Evolutionary conservation across 2,113 vertebrate genomes (phyloP).

Genomic region (Tringa solitaria): DNA sequence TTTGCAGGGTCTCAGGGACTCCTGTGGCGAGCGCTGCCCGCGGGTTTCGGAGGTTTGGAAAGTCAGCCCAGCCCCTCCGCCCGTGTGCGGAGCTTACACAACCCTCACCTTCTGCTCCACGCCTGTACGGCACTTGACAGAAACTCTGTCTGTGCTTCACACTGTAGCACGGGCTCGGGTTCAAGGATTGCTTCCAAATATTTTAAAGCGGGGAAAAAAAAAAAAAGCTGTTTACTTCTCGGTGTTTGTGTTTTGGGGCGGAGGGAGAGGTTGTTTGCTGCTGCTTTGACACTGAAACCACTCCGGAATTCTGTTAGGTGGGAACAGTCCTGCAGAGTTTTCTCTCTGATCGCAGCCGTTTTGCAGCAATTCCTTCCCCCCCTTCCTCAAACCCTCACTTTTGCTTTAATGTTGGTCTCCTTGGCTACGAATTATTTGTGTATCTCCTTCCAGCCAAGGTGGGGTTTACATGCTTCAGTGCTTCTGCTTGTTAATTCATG

Average conservation of each 20-base stretch:
- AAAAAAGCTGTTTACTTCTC: background rate
- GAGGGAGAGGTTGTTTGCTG: background rate
- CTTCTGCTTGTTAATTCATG: constrained; percentile 72
- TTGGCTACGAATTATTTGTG: constrained; percentile 36
- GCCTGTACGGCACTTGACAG: background rate
- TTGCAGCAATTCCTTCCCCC: background rate
- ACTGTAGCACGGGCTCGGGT: accelerated
- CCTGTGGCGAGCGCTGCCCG: accelerated
- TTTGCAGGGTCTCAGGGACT: background rate
- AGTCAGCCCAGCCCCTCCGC: background rate
- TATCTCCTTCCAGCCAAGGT: constrained; percentile 69
- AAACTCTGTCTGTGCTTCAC: background rate
- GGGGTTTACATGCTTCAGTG: constrained; percentile 59
- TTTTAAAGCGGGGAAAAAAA: background rate
- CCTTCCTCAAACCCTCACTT: background rate
- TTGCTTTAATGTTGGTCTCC: constrained; percentile 43
- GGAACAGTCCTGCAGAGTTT: background rate
- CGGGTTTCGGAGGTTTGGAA: background rate
- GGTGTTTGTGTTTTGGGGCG: background rate
- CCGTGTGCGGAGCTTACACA: background rate
- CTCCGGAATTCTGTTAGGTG: accelerated
- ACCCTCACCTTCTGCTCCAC: background rate
- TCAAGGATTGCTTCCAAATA: background rate
- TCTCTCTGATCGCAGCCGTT: background rate
- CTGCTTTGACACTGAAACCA: background rate